Conservation (phyloP, 2,797 vertebrate genomes). For the Xenopus petersii region DNA sequence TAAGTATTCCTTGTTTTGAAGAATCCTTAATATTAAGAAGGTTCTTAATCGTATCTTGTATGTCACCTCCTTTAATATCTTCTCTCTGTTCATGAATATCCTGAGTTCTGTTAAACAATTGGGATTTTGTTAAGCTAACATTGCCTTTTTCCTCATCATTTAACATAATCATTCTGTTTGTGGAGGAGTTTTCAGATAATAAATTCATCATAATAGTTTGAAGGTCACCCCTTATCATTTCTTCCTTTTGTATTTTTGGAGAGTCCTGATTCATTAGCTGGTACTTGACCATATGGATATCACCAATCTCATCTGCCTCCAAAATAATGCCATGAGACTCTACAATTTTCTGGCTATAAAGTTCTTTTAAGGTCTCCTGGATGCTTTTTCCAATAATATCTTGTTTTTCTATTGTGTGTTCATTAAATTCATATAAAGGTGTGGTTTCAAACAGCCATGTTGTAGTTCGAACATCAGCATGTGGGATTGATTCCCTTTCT, state of each 20-base stretch:
- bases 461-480: conserved; percentile 83
- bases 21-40: conserved; percentile 68
- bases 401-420: conserved; percentile 70
- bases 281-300: conserved; percentile 90
- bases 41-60: conserved; percentile 80
- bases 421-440: conserved; percentile 83
- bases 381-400: conserved; percentile 87
- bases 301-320: conserved; percentile 86
- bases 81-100: conserved; percentile 72
- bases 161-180: conserved; percentile 70
- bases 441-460: conserved; percentile 93
- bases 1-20: conserved; percentile 82
- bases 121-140: conserved; percentile 76
- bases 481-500: conserved; percentile 75
- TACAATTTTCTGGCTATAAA: conserved; percentile 82
- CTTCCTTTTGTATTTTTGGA: conserved; percentile 86
- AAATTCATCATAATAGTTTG: conserved; percentile 85
- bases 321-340: conserved; percentile 83
- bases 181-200: conserved; percentile 70
- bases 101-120: conserved; percentile 76
- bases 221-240: conserved; percentile 81
- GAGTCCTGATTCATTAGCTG: conserved; percentile 82
- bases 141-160: conserved; percentile 85
- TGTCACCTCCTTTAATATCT: conserved; percentile 81
- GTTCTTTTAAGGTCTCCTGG: conserved; percentile 83